Percentiles rank a stretch among this genome's conserved stretches.
phyloP scores from a whole-genome alignment of 2,113 vertebrate species.

The Rhipidura dahli region DNA sequence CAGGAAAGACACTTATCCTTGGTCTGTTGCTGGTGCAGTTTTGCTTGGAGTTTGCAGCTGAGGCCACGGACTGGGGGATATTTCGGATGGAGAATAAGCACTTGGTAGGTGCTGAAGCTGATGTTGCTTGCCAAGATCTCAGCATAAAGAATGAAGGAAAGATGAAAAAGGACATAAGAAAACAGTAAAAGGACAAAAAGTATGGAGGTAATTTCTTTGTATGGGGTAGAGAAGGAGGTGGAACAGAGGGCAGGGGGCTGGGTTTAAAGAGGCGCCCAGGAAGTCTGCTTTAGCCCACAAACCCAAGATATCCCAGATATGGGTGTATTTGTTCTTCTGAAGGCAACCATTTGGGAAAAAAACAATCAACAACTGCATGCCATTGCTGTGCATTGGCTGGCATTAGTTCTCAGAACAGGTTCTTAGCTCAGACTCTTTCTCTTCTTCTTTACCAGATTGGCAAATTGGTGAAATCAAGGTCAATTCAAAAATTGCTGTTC shows the following conservation, averaged over 20 bases:
- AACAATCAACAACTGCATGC: neutral
- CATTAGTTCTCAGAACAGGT: neutral
- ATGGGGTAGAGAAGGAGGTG: neutral
- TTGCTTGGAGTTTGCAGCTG: neutral
- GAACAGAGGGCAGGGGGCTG: neutral
- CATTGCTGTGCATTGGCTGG: neutral
- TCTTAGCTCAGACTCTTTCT: neutral
- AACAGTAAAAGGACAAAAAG: neutral
- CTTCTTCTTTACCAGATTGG: neutral
- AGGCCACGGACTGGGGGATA: neutral
- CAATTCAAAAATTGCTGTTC: neutral
- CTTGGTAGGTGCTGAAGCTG: neutral
- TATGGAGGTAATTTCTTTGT: neutral
- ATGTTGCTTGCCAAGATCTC: neutral
- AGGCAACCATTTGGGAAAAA: neutral
- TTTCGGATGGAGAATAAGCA: neutral
- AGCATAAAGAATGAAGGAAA: neutral
- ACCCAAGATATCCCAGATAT: accelerated
- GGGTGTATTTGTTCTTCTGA: neutral
- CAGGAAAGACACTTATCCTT: neutral
- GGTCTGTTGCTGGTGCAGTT: neutral
- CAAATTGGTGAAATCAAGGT: neutral
- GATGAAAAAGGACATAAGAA: neutral
- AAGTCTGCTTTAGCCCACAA: neutral
- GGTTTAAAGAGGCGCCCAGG: neutral